Evolutionary conservation across 1,140 invertebrate genomes (phyloP), one percentile per base, ranked within the genome.

Genomic region (Diploscapter pachys): DNA sequence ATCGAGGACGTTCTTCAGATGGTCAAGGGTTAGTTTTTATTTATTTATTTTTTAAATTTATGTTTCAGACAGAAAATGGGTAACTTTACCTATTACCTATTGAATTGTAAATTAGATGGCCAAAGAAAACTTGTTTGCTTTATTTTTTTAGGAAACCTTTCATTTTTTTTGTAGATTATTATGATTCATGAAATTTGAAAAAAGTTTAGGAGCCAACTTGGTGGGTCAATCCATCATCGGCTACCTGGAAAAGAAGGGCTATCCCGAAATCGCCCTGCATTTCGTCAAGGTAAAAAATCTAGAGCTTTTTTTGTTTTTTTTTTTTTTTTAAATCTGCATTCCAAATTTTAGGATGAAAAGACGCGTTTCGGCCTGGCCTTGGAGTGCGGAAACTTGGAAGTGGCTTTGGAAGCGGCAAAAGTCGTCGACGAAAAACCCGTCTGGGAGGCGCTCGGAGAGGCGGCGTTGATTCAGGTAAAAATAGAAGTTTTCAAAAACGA

Each of bases 171-270:
- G 31, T 31, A 31, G 31, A 31, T 31, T 31, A 31, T 31, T 31
- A 31, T 31, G 31, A 31, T 31, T 31, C 31, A 31, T 31, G 31
- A 31, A 31, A 31, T 31, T 31, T 31, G 31, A 31, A 31, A 31
- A 31, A 31, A 31, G 31, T 31, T 31, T 31, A 49, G 96, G 93
- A 80, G 93, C 95, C 11, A 93, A 96, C 84, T 88, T 99, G 1
- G 94, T 99, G 6, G 96, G 97, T 0, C 97, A 99, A 88, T 96
- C 95, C 48, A 98, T 99, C 79, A 99, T 99, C 83, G 93, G 95
- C 0, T 99, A 99, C 86, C 88, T 99, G 61, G 96, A 99, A 87
- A 95, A 98, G 87, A 99, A 99, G 88, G 96, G 97, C 0, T 99
- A 99, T 87, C 97, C 97, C 0, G 97, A 99, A 88, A 95, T 99